A percentile compares a stretch with the other conserved stretches of the same genome.
Evolutionary conservation across 2,797 vertebrate species (phyloP).

Genomic region (Pseudotriccus pelzelni): DNA sequence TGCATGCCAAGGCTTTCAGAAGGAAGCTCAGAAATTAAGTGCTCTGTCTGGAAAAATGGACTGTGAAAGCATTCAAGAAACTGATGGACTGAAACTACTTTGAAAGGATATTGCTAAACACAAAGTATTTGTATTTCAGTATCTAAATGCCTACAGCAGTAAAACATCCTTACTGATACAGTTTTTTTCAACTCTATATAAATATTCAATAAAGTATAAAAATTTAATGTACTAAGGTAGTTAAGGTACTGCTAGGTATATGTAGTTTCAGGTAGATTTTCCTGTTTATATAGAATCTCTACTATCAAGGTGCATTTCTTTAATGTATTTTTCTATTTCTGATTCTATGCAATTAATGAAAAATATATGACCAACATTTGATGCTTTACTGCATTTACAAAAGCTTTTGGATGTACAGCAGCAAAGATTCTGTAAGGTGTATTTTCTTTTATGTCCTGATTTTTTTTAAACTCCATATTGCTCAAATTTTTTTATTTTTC

Average conservation of each 20-base stretch:
- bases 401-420: neutral
- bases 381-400: neutral
- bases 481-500: neutral
- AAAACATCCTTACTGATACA: neutral
- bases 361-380: neutral
- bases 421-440: fast-evolving
- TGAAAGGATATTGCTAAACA: neutral
- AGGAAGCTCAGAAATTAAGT: constrained; percentile 36
- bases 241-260: neutral
- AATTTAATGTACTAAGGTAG: neutral
- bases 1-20: constrained; percentile 25
- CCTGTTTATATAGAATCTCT: neutral
- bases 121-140: neutral
- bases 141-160: neutral
- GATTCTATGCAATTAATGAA: neutral
- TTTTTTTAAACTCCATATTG: neutral
- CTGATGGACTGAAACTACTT: neutral
- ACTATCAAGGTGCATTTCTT: neutral
- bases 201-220: neutral
- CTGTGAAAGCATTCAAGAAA: neutral
- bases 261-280: neutral
- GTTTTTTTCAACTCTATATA: neutral
- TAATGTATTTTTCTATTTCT: neutral
- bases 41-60: constrained; percentile 17
- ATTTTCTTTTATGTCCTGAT: neutral